These are phyloP conservation scores for Struthio camelus DNA, from an alignment of 2,113 vertebrate genomes.

Conservation along the genomic window DNA sequence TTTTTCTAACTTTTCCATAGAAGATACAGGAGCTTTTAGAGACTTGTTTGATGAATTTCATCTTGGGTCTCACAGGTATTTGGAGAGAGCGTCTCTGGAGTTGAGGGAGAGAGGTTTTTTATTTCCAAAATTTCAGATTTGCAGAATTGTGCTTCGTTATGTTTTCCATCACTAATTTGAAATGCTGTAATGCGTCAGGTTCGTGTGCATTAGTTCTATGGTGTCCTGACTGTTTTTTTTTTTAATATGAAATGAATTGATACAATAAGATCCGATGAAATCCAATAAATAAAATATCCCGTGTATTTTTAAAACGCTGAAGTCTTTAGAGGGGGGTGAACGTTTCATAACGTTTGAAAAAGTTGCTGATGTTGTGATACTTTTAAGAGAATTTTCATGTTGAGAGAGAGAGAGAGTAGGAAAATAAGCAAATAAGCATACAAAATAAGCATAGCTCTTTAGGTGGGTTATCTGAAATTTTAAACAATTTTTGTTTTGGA, in stretches of 20 bases:
- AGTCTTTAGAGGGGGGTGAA: not conserved
- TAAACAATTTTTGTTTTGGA: not conserved
- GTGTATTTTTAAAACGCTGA: not conserved
- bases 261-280: not conserved
- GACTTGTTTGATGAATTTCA: not conserved
- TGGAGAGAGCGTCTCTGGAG: not conserved
- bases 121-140: not conserved
- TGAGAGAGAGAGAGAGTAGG: not conserved
- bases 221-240: not conserved
- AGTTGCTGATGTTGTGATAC: not conserved
- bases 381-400: not conserved
- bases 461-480: not conserved
- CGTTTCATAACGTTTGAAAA: not conserved
- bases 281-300: not conserved
- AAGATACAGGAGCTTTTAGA: not conserved
- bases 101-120: not conserved
- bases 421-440: not conserved
- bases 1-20: not conserved
- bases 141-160: not conserved
- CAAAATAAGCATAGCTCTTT: not conserved
- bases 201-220: not conserved
- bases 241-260: not conserved
- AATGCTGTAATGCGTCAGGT: slow-evolving; percentile 13
- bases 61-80: not conserved
- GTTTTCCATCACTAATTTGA: not conserved